Percentiles rank a stretch among this genome's conserved stretches.
Evolutionary conservation across 2,113 vertebrate genomes (phyloP).

Genomic region (Willisornis vidua): DNA sequence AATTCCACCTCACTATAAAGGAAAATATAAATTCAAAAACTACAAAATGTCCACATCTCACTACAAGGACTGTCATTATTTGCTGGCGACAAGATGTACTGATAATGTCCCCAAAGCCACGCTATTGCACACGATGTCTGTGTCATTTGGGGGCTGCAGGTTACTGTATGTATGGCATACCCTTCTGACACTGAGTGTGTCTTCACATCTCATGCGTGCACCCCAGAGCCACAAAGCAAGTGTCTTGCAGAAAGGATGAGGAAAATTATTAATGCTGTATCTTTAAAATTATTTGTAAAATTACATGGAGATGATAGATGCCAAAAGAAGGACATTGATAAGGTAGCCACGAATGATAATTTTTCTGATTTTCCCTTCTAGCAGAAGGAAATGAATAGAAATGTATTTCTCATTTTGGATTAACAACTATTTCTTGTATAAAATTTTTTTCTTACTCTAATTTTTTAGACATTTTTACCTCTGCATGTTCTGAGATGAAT

Average conservation of each 20-base stretch:
- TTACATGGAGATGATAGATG: background rate
- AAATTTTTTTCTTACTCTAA: background rate
- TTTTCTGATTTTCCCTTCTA: background rate
- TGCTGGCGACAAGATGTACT: background rate
- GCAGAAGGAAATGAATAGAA: background rate
- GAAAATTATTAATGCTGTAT: background rate
- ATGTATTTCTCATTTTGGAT: background rate
- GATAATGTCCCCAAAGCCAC: background rate
- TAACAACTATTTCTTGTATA: background rate
- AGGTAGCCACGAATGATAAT: background rate
- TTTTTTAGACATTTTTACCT: background rate
- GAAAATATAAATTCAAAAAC: background rate
- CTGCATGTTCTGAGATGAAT: background rate
- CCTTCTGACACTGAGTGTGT: background rate
- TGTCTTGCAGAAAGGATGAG: background rate
- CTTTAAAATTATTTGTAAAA: background rate
- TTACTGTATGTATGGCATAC: background rate
- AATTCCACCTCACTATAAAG: background rate
- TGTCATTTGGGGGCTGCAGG: background rate
- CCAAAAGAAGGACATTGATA: conserved; percentile 7
- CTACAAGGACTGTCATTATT: background rate
- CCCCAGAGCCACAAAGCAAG: background rate
- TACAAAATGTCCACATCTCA: background rate
- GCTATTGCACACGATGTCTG: background rate
- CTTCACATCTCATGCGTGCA: background rate